Base-by-base conservation (phyloP, 2,888 invertebrate species). In the Trachelus stipa region DNA sequence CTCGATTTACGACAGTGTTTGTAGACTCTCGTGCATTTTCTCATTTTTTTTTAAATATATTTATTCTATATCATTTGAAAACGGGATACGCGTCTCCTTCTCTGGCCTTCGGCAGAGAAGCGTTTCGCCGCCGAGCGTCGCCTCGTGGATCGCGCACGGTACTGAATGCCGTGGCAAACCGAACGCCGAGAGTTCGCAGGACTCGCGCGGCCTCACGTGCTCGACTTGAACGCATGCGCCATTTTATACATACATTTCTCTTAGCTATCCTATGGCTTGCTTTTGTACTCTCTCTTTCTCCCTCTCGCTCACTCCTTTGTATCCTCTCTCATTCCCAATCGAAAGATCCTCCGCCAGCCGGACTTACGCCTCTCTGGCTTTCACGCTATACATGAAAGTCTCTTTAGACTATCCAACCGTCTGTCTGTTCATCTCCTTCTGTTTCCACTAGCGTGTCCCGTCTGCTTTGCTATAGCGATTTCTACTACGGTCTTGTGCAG, bases 171-270 rank as follows among this genome's bases (percentile, higher is more conserved):
- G 71, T 33, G 71, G 71, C 34, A 33, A 31, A 34, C 71, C 34
- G 12, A 34, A 23, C 71, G 31, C 12, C 71, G 71, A 71, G 71
- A 71, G 33, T 34, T 71, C 71, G 71, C 71, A 34, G 71, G 33
- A 71, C 33, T 31, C 34, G 31, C 89, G 88, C 89, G 88, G 88
- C 87, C 89, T 90, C 90, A 90, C 90, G 90, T 90, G 90, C 88
- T 87, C 85, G 87, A 87, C 87, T 86, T 84, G 85, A 83, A 90
- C 90, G 90, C 90, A 90, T 90, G 90, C 90, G 88, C 89, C 87
- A 56, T 56, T 56, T 56, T 56, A 56, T 56, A 56, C 56, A 23
- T 56, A 56, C 56, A 56, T 56, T 56, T 56, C 56, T 56, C 56
- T 9, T 9, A 56, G 56, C 56, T 56, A 23, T 56, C 56, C 56